phyloP scores from a whole-genome alignment of 2,797 vertebrate genomes.

The Acrossocheilus wenchowensis region DNA sequence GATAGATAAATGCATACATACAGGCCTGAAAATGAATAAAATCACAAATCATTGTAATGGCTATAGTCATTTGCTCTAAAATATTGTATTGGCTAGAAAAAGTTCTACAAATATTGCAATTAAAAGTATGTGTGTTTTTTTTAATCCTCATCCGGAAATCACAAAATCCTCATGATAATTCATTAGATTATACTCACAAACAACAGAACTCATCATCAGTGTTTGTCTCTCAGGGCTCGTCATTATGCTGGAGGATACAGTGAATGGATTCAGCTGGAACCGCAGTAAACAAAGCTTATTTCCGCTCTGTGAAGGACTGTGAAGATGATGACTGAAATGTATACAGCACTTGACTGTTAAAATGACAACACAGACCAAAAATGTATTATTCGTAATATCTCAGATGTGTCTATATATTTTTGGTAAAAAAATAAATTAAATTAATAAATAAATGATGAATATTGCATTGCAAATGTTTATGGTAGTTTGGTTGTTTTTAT shows the following conservation, averaged over 20 bases:
- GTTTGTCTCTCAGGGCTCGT: conserved; percentile 43
- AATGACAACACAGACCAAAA: not conserved
- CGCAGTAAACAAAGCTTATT: not conserved
- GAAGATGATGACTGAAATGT: not conserved
- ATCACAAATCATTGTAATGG: not conserved
- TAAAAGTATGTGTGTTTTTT: not conserved
- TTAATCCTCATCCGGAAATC: not conserved
- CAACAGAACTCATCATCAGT: not conserved
- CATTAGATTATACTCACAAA: not conserved
- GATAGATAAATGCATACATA: too few relatives aligned
- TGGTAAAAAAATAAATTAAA: not conserved
- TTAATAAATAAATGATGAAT: not conserved
- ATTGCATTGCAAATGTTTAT: not conserved
- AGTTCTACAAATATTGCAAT: not conserved
- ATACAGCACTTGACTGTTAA: not conserved
- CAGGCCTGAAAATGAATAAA: not conserved
- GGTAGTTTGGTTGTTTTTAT: not conserved
- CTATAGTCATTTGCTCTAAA: not conserved
- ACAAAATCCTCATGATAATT: not conserved
- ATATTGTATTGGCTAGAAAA: not conserved
- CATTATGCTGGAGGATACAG: conserved; percentile 19
- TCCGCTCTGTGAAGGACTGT: not conserved
- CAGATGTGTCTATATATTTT: not conserved
- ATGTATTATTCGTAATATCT: not conserved
- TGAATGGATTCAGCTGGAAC: not conserved